Percentiles rank a stretch among this genome's conserved stretches.
Evolutionary conservation across 1,140 invertebrate species (phyloP).

Genomic region (Drosophila bipectinata): DNA sequence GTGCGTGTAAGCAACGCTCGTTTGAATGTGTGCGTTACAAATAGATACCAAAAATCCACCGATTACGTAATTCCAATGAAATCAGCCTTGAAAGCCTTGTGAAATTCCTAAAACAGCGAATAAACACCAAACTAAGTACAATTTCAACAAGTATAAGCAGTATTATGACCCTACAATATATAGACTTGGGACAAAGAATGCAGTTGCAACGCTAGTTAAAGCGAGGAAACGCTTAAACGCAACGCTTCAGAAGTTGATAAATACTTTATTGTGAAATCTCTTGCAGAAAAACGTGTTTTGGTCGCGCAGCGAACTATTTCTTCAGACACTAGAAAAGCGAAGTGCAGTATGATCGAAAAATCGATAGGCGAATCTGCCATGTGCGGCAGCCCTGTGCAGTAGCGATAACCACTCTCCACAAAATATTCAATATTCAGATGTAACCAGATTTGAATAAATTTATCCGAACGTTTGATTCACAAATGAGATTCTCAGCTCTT

Average conservation of each 20-base stretch:
- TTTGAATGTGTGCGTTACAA: conserved; percentile 17
- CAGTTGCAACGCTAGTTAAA: conserved; percentile 7
- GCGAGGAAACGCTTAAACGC: neutral
- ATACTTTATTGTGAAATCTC: conserved; percentile 18
- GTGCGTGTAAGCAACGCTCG: conserved; percentile 1
- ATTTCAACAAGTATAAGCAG: neutral
- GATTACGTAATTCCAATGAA: conserved; percentile 44
- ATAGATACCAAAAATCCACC: conserved; percentile 32
- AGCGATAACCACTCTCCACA: conserved; percentile 24
- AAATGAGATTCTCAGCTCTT: conserved; percentile 11
- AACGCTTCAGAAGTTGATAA: neutral
- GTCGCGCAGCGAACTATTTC: conserved; percentile 17
- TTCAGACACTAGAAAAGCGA: conserved; percentile 17
- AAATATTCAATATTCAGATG: neutral
- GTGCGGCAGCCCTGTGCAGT: conserved; percentile 10
- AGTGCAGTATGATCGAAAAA: conserved; percentile 26
- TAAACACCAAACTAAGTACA: conserved; percentile 23
- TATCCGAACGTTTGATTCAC: conserved; percentile 12
- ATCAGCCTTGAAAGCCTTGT: conserved; percentile 11
- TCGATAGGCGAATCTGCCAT: conserved; percentile 17
- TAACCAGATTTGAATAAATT: conserved; percentile 2
- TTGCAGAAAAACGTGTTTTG: conserved; percentile 28
- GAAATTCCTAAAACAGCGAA: conserved; percentile 30
- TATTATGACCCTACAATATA: conserved; percentile 26
- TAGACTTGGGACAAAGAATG: conserved; percentile 5